A percentile compares a stretch with the other conserved stretches of the same genome.
These are phyloP conservation scores for Anguilla obscura DNA, from an alignment of 2,797 vertebrate species.

Conservation along the genomic window DNA sequence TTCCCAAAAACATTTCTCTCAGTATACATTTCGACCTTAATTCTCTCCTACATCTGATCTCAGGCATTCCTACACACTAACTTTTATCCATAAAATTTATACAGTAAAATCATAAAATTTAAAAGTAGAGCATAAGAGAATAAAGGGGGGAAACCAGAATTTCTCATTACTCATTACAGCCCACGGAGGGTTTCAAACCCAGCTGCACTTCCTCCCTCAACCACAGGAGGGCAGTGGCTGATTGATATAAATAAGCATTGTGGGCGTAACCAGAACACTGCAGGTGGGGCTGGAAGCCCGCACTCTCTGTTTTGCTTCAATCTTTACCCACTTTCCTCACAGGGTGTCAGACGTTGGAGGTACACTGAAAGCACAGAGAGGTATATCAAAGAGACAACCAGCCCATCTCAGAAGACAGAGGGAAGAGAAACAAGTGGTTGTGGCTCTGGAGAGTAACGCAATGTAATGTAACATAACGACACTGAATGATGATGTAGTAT, in stretches of 20 bases:
- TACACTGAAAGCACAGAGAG: neutral
- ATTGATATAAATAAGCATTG: neutral
- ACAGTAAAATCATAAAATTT: neutral
- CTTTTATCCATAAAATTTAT: neutral
- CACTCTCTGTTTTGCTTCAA: neutral
- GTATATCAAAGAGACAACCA: neutral
- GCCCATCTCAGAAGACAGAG: neutral
- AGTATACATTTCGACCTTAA: neutral
- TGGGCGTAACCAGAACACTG: slow-evolving; percentile 10
- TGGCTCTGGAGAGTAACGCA: too few relatives aligned
- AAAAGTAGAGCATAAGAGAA: neutral
- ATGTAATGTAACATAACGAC: neutral
- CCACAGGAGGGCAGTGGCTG: slow-evolving; percentile 38
- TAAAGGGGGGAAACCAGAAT: neutral
- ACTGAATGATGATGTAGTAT: neutral
- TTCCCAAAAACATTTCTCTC: neutral
- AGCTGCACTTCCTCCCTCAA: slow-evolving; percentile 3
- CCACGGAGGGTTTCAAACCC: neutral
- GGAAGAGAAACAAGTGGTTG: slow-evolving; percentile 9
- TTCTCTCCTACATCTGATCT: neutral
- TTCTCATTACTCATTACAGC: neutral
- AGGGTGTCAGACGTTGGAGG: neutral
- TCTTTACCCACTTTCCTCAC: neutral
- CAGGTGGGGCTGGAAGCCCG: neutral
- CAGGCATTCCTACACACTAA: neutral